These are phyloP conservation scores for Caradrina clavipalpis DNA, from an alignment of 2,888 invertebrate species.

Conservation along the genomic window DNA sequence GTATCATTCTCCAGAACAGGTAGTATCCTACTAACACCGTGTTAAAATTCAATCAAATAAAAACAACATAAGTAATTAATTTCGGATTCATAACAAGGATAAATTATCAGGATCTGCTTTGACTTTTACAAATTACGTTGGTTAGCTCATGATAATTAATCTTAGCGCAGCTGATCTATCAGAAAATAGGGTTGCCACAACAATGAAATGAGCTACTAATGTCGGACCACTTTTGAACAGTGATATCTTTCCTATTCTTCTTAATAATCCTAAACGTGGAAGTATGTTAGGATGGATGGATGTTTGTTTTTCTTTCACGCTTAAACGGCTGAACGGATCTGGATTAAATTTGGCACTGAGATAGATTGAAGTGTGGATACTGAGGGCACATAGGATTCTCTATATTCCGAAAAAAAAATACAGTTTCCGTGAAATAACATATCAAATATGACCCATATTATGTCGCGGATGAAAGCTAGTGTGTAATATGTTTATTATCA, in stretches of 20 bases:
- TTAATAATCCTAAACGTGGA: not conserved
- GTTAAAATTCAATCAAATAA: not conserved
- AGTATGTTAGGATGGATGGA: not conserved
- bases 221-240: not conserved
- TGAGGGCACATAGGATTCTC: no score
- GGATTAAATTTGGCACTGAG: no score
- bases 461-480: no score
- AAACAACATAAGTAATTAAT: conserved; percentile 21
- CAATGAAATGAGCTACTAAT: not conserved
- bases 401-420: no score
- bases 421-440: no score
- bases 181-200: not conserved
- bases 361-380: no score
- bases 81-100: conserved; percentile 28
- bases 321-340: not conserved
- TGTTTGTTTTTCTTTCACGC: not conserved
- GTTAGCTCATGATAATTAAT: conserved; percentile 34
- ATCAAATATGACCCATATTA: no score
- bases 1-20: no score
- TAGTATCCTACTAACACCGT: not conserved
- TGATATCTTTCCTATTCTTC: not conserved
- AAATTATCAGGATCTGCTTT: conserved; percentile 18
- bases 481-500: no score
- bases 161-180: conserved; percentile 6
- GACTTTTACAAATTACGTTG: conserved; percentile 36